Base-by-base conservation (phyloP, 2,113 vertebrate species). In the Maccullochella peelii region DNA sequence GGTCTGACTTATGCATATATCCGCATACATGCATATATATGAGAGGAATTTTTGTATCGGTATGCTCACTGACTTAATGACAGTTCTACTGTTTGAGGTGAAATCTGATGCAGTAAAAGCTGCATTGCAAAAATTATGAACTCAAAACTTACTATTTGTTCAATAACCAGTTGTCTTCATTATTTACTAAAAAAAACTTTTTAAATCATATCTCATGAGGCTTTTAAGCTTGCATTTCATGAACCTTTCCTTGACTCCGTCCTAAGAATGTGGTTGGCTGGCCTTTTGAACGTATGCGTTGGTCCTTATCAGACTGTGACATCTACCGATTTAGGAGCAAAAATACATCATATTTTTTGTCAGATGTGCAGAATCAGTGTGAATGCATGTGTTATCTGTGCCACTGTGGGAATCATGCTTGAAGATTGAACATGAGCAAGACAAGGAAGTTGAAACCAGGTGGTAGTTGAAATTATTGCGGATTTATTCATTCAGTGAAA, bases 21-120 rank as follows among this genome's bases (percentile, higher is more conserved):
- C 90, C 33, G 82, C 90, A 93, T 91, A 90, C 75, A 90, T 93
- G 71, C 90, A 94, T 94, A 87, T 77, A 90, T 84, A 92, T 91
- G 79, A 80, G 80, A 80, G 77, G 80, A 61, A 84, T 79, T 65
- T 82, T 55, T 59, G 58, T 57, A 80, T 91, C 73, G 86, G 85
- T 74, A 91, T 90, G 85, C 68, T 67, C 25, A 47, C 67, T 23
- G 69, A 72, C 2, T n/a, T n/a, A 44, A 67, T 65, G 11, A 66
- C 52, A 68, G 40, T 18, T 70, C 16, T 12, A 38, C 21, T 6
- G 1, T 52, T 15, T 80, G 55, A 59, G 8, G 5, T 40, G 12
- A 67, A 7, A 63, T 58, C 0, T 38, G 20, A 50, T 57, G 47
- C 4, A 6, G 4, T 33, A 12, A 7, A 80, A 10, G 33, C 58